Percentiles rank a stretch among this genome's conserved stretches.
Evolutionary conservation across 35 echinoderm and acorn worm species (phyloP).

Genomic region (Diadema setosum): DNA sequence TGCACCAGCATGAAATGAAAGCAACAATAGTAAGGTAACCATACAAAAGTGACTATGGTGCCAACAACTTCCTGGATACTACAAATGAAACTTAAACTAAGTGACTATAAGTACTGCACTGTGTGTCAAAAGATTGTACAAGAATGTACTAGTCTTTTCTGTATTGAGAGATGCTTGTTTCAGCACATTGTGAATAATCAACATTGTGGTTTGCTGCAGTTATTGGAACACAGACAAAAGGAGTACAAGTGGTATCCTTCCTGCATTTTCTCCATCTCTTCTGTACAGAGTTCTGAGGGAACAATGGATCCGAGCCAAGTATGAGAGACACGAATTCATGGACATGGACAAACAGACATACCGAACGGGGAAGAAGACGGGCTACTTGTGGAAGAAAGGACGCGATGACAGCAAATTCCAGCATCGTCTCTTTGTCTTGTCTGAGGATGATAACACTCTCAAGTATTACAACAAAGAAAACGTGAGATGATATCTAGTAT

Average conservation of each 20-base stretch:
- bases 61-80: too few relatives aligned
- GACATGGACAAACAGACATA: slow-evolving; percentile 88
- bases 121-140: too few relatives aligned
- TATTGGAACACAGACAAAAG: neutral
- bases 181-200: neutral
- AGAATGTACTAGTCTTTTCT: neutral
- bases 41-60: too few relatives aligned
- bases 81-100: too few relatives aligned
- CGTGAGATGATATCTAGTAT: slow-evolving; percentile 39
- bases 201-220: neutral
- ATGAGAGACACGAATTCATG: slow-evolving; percentile 95
- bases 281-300: slow-evolving; percentile 80
- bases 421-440: slow-evolving; percentile 77
- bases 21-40: too few relatives aligned
- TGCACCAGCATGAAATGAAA: too few relatives aligned
- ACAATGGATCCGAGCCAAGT: slow-evolving; percentile 98
- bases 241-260: neutral
- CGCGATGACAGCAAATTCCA: slow-evolving; percentile 78
- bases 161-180: neutral
- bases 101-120: too few relatives aligned
- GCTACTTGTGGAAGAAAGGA: slow-evolving; percentile 83
- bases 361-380: slow-evolving; percentile 58
- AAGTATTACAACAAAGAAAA: slow-evolving; percentile 95
- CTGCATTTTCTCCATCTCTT: neutral
- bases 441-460: slow-evolving; percentile 79